Evolutionary conservation across 2,797 vertebrate genomes (phyloP), one percentile per base, ranked within the genome.

Genomic region (Graptemys geographica): DNA sequence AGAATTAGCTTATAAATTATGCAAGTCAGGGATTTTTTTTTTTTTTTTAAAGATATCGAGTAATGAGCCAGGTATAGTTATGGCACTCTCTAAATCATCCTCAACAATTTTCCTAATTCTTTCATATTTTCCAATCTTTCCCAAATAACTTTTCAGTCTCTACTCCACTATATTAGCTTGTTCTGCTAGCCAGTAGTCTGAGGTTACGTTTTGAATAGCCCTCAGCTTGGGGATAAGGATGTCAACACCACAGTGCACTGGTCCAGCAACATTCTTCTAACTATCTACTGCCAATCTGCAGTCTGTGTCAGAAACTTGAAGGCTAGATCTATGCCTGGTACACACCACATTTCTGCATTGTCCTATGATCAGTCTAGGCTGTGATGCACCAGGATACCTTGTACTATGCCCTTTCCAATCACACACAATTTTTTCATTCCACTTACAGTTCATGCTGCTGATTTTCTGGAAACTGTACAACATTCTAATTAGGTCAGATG

Each of bases 341-440:
- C 6, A 49, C 72, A 8, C 47, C 37, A 37, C n/a, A 52, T 0
- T 19, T 25, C 41, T 83, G 41, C 23, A 0, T 28, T 55, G n/a
- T 78, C 79, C 76, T 37, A 0, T 25, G 59, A n/a, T 79, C 83
- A 83, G 0, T 8, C 84, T 41, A 23, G 53, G 19, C 28, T 2
- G 9, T 1, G 3, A 57, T 82, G 57, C 51, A 53, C 47, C 53
- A 12, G 10, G 51, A 74, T 28, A 89, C 79, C 31, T 84, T 91
- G 16, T 41, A 1, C 51, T 83, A 5, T 9, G 31, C 79, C 81
- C 56, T 90, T 72, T 79, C 69, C 52, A 21, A 23, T 2, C 25
- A 51, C 90, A 87, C 52, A 9, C 59, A 87, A n/a, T 69, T 81
- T 93, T 91, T 83, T 74, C 49, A 87, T 93, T 91, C 59, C 88